Percentiles rank a stretch among this genome's conserved stretches.
Conservation (phyloP, 2,113 vertebrate species). For the Ptychochromis oligacanthus region DNA sequence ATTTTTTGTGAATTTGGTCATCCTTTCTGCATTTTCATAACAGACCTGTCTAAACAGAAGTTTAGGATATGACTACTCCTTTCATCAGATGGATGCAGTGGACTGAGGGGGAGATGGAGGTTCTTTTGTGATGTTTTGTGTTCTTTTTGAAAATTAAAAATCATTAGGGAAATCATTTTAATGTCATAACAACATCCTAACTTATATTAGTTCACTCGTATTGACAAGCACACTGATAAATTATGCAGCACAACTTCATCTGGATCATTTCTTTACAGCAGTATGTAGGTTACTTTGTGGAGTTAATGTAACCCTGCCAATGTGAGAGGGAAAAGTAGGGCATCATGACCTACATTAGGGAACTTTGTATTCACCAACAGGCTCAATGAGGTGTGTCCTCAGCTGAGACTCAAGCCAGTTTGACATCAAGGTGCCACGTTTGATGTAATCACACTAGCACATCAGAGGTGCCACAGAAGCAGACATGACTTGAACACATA, state of each 20-base stretch:
- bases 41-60: neutral
- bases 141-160: neutral
- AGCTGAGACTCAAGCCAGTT: constrained; percentile 12
- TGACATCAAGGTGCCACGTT: constrained; percentile 1
- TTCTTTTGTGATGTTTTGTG: neutral
- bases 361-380: constrained; percentile 29
- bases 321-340: constrained; percentile 60
- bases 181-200: neutral
- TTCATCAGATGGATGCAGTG: neutral
- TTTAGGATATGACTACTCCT: neutral
- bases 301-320: constrained; percentile 49
- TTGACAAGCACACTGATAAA: constrained; percentile 41
- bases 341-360: constrained; percentile 68
- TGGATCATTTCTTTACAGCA: constrained; percentile 52
- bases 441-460: neutral
- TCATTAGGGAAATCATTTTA: neutral
- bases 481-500: neutral
- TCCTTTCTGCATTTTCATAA: too few species aligned
- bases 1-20: neutral
- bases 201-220: neutral
- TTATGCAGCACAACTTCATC: constrained; percentile 46
- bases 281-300: constrained; percentile 64
- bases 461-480: neutral
- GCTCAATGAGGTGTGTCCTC: constrained; percentile 21
- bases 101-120: too few species aligned